Evolutionary conservation across 2,888 invertebrate species (phyloP).

Genomic region (Operophtera brumata): DNA sequence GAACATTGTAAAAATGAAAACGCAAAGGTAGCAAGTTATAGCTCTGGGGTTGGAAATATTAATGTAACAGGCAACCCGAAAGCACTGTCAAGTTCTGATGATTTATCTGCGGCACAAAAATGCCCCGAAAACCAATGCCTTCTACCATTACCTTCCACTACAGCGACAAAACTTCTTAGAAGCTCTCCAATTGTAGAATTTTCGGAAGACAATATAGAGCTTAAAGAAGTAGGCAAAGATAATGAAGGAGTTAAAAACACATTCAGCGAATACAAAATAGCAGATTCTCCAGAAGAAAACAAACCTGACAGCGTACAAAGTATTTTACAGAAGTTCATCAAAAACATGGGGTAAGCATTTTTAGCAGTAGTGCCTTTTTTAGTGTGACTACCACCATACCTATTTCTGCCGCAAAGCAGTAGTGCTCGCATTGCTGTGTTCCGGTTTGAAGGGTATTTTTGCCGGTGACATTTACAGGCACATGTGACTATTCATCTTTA

Average conservation of each 20-base stretch:
- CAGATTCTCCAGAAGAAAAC: constrained; percentile 9
- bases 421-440: too few species aligned
- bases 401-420: too few species aligned
- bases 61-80: background rate
- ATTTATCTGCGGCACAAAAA: background rate
- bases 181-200: background rate
- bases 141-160: background rate
- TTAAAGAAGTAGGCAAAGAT: background rate
- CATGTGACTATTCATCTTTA: too few species aligned
- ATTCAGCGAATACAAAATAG: constrained; percentile 4
- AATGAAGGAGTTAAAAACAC: background rate
- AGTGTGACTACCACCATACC: too few species aligned
- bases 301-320: constrained; percentile 37
- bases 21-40: background rate
- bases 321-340: constrained; percentile 58
- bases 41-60: background rate
- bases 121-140: background rate
- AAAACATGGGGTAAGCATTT: constrained; percentile 46
- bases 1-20: background rate
- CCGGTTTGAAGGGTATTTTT: too few species aligned
- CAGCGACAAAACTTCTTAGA: background rate
- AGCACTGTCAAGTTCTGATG: background rate
- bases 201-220: background rate
- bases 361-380: too few species aligned
- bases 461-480: too few species aligned